Conservation (phyloP, 2,797 vertebrate species). For the Coilia nasus region DNA sequence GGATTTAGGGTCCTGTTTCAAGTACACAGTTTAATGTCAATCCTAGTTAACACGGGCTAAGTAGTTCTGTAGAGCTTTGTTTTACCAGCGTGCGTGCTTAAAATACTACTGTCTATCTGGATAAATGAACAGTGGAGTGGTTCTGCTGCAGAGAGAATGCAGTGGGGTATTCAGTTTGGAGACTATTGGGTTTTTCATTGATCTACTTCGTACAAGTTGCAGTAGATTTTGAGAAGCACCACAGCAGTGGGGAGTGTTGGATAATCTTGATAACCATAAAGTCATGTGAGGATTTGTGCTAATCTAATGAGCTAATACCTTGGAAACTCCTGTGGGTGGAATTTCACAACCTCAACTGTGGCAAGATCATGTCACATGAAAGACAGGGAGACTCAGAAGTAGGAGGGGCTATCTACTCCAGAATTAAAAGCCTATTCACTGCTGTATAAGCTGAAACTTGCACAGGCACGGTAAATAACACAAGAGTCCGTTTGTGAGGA, state of each 20-base stretch:
- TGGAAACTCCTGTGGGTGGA: neutral
- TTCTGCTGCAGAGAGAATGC: too few relatives aligned
- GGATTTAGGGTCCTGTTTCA: too few relatives aligned
- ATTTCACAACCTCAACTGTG: neutral
- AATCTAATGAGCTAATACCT: neutral
- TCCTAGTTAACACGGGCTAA: too few relatives aligned
- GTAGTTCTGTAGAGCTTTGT: too few relatives aligned
- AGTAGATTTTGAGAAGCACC: neutral
- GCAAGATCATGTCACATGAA: neutral
- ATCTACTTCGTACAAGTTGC: neutral
- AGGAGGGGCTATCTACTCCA: neutral
- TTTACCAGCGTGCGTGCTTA: too few relatives aligned
- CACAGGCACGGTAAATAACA: neutral
- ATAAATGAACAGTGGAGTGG: too few relatives aligned
- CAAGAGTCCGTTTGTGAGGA: neutral
- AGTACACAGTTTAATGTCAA: too few relatives aligned
- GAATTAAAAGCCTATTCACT: neutral
- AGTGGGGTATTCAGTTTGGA: too few relatives aligned
- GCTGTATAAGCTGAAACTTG: neutral
- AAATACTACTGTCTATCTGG: too few relatives aligned
- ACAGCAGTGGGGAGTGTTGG: neutral
- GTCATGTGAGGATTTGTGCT: neutral
- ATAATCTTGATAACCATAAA: neutral
- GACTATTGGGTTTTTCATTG: neutral
- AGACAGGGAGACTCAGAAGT: neutral